These are phyloP conservation scores for Agapostemon virescens DNA, from an alignment of 2,888 invertebrate genomes.

Conservation along the genomic window DNA sequence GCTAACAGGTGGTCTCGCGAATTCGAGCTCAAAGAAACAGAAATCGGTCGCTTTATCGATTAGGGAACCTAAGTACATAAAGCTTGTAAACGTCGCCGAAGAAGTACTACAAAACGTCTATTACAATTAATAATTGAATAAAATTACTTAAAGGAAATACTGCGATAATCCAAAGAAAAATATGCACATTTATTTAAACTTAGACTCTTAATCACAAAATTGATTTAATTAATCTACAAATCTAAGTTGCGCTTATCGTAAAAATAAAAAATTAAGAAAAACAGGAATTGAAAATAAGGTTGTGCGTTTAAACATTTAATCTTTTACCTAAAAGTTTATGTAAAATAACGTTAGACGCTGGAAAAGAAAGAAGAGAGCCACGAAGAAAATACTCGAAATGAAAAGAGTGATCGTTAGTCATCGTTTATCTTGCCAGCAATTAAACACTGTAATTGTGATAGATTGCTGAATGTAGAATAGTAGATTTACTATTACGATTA, in stretches of 20 bases:
- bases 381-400: background rate
- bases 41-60: background rate
- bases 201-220: background rate
- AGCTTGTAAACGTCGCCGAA: background rate
- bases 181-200: background rate
- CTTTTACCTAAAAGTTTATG: background rate
- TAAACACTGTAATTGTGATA: background rate
- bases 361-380: background rate
- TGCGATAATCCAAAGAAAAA: background rate
- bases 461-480: background rate
- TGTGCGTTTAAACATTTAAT: background rate
- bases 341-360: background rate
- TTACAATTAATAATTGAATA: too few species aligned
- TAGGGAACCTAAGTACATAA: background rate
- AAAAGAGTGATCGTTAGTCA: background rate
- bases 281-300: background rate
- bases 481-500: background rate
- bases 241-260: too few species aligned
- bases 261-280: background rate
- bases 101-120: background rate
- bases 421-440: background rate
- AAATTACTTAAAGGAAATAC: background rate
- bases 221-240: too few species aligned
- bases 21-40: background rate
- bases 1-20: conserved; percentile 6